These are phyloP conservation scores for Drosophila testacea DNA, from an alignment of 2,888 invertebrate genomes.

Conservation along the genomic window DNA sequence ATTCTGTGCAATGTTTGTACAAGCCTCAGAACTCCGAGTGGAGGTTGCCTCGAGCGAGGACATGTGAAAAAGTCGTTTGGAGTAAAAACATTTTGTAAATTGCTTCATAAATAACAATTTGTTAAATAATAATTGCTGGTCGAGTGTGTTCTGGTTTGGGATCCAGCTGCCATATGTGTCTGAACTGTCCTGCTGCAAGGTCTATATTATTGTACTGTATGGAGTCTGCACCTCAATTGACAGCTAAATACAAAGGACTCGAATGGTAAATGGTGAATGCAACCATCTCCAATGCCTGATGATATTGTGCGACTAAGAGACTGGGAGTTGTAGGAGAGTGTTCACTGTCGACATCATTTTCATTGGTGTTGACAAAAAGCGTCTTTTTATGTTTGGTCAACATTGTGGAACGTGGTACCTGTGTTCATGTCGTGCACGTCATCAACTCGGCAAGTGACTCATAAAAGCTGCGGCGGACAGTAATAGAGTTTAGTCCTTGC, in stretches of 20 bases:
- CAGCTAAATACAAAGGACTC: constrained; percentile 33
- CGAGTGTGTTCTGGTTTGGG: constrained; percentile 13
- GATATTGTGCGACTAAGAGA: neutral
- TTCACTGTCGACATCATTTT: constrained; percentile 51
- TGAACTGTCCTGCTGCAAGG: neutral
- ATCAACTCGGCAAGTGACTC: constrained; percentile 55
- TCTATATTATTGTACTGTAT: neutral
- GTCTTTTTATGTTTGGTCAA: constrained; percentile 78
- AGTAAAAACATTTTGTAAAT: constrained; percentile 83
- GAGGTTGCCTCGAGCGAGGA: constrained; percentile 52
- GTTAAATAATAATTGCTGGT: constrained; percentile 80
- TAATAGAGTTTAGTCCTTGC: constrained; percentile 21
- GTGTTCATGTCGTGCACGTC: constrained; percentile 34
- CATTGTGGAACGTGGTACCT: constrained; percentile 68
- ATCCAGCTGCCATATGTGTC: constrained; percentile 8
- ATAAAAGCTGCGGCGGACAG: constrained; percentile 48
- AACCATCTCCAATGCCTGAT: constrained; percentile 10
- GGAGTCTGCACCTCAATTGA: constrained; percentile 26
- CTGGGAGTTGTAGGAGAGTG: neutral
- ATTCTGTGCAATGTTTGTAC: constrained; percentile 79
- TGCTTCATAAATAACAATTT: constrained; percentile 83
- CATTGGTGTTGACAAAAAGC: constrained; percentile 60
- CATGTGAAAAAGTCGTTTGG: constrained; percentile 79
- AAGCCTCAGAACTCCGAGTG: constrained; percentile 50
- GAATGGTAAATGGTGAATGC: constrained; percentile 27